These are phyloP conservation scores for Episyrphus balteatus DNA, from an alignment of 1,140 invertebrate genomes.

Conservation along the genomic window DNA sequence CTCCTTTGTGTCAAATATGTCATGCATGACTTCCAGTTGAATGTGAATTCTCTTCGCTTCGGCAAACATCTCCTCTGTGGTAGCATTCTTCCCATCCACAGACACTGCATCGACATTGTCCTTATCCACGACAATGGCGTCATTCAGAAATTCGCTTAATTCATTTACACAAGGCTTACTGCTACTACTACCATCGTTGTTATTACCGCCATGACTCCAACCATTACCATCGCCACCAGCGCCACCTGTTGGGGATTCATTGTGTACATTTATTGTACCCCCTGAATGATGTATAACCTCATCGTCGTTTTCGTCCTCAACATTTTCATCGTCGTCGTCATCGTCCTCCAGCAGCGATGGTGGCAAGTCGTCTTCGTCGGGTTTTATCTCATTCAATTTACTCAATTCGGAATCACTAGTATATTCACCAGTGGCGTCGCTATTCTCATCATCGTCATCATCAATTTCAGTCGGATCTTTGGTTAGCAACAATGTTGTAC, in stretches of 20 bases:
- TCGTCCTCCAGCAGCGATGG: too few species aligned
- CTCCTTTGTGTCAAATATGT: slow-evolving; percentile 9
- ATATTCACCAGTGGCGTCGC: neutral
- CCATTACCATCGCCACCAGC: neutral
- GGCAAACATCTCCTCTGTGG: neutral
- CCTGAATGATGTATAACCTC: neutral
- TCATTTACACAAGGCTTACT: neutral
- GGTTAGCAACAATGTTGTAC: neutral
- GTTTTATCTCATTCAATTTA: neutral
- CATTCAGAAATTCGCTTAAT: slow-evolving; percentile 7
- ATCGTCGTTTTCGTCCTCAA: too few species aligned
- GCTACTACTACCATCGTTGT: too few species aligned
- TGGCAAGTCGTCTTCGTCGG: too few species aligned
- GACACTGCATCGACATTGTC: slow-evolving; percentile 2
- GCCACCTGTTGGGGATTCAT: neutral
- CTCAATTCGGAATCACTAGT: neutral
- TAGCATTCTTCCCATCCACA: neutral
- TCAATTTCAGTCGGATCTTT: neutral
- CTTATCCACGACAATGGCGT: slow-evolving; percentile 5
- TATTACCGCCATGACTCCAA: neutral
- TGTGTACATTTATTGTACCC: neutral
- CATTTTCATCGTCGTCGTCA: too few species aligned
- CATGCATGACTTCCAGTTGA: slow-evolving; percentile 10
- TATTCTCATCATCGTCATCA: neutral
- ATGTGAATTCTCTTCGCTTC: slow-evolving; percentile 2